phyloP scores from a whole-genome alignment of 2,888 invertebrate genomes.

The Merodon equestris region DNA sequence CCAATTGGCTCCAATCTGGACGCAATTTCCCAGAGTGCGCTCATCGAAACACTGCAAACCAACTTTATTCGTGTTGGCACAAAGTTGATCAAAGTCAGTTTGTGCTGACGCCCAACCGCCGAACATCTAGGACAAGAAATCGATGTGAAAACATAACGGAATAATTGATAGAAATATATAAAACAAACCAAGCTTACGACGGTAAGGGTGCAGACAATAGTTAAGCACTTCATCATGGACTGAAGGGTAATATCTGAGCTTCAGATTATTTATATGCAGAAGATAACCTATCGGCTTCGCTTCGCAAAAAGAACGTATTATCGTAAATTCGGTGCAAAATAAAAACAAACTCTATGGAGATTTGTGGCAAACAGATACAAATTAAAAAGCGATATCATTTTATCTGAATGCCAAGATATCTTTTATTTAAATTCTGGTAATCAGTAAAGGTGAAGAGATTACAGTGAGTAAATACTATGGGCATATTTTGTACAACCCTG shows the following conservation, averaged over 20 bases:
- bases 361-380: background rate
- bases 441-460: too few species aligned
- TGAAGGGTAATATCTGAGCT: background rate
- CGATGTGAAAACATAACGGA: too few species aligned
- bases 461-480: too few species aligned
- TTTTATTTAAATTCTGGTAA: too few species aligned
- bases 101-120: background rate
- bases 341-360: too few species aligned
- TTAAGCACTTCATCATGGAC: constrained; percentile 11
- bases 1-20: constrained; percentile 1
- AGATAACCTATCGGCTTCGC: background rate
- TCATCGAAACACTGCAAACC: constrained; percentile 21
- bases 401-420: background rate
- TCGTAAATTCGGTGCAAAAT: too few species aligned
- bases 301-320: too few species aligned
- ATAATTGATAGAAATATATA: too few species aligned
- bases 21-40: constrained; percentile 20
- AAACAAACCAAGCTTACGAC: background rate
- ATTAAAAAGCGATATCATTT: constrained; percentile 11
- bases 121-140: background rate
- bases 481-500: too few species aligned
- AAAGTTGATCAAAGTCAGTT: background rate
- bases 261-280: constrained; percentile 15
- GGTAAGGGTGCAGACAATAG: background rate
- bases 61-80: background rate